A percentile compares a stretch with the other conserved stretches of the same genome.
Conservation (phyloP, 2,113 vertebrate genomes). For the Todiramphus saurophagus region DNA sequence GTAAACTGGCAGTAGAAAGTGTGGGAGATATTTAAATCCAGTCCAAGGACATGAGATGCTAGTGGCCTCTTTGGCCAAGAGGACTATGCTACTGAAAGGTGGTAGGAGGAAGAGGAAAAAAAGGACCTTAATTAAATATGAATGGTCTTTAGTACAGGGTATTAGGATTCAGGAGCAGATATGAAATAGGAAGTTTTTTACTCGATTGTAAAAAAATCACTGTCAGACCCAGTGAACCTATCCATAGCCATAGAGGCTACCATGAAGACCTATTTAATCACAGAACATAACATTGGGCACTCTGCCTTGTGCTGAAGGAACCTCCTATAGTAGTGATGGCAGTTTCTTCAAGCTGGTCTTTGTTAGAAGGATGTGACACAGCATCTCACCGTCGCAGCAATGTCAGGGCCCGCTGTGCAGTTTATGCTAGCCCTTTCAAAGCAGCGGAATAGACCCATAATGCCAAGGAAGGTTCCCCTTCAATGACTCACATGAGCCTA, state of each 20-base stretch:
- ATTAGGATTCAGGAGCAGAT: background rate
- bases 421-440: background rate
- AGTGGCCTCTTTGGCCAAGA: background rate
- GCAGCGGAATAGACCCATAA: background rate
- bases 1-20: background rate
- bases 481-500: background rate
- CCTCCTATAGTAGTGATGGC: background rate
- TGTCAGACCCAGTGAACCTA: background rate
- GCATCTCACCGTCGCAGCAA: background rate
- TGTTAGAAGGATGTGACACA: background rate
- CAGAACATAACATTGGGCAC: background rate
- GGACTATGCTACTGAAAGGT: background rate
- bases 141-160: background rate
- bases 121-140: background rate
- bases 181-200: background rate
- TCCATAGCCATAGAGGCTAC: background rate
- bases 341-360: background rate
- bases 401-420: too few species aligned
- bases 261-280: background rate
- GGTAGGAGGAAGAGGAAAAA: background rate
- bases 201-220: background rate
- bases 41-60: fast-evolving
- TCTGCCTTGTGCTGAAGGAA: background rate
- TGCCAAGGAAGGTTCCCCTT: background rate
- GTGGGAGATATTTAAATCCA: background rate